These are phyloP conservation scores for Oscheius myriophilus DNA, from an alignment of 2,888 invertebrate genomes.

Conservation along the genomic window DNA sequence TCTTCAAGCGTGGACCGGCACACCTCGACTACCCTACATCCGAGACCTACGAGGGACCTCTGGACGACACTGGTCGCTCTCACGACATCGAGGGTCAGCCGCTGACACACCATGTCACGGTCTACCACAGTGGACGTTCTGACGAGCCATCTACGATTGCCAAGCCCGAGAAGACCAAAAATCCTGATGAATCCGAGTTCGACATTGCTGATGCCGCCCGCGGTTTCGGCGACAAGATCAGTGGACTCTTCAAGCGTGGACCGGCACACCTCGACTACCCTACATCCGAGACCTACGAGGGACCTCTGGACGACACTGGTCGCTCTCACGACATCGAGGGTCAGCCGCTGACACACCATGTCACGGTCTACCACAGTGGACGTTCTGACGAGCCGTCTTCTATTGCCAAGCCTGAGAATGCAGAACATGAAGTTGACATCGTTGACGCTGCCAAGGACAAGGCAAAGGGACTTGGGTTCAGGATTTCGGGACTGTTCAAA, in stretches of 20 bases:
- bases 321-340: slow-evolving; percentile 36
- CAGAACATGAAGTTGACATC: slow-evolving; percentile 2
- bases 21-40: slow-evolving; percentile 52
- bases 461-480: slow-evolving; percentile 27
- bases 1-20: slow-evolving; percentile 39
- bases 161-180: neutral
- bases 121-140: slow-evolving; percentile 38
- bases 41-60: slow-evolving; percentile 43
- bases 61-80: slow-evolving; percentile 26
- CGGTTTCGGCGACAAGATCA: slow-evolving; percentile 33
- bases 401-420: neutral
- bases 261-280: slow-evolving; percentile 55
- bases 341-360: slow-evolving; percentile 48
- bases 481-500: slow-evolving; percentile 26
- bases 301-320: slow-evolving; percentile 39
- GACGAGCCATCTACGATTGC: slow-evolving; percentile 33
- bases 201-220: slow-evolving; percentile 38
- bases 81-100: slow-evolving; percentile 36
- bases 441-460: slow-evolving; percentile 25
- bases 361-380: slow-evolving; percentile 46
- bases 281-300: slow-evolving; percentile 41
- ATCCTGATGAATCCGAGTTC: slow-evolving; percentile 21
- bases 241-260: slow-evolving; percentile 49
- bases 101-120: slow-evolving; percentile 36
- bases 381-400: slow-evolving; percentile 35